Conservation (phyloP, 2,888 invertebrate genomes). For the Synanthedon myopaeformis region DNA sequence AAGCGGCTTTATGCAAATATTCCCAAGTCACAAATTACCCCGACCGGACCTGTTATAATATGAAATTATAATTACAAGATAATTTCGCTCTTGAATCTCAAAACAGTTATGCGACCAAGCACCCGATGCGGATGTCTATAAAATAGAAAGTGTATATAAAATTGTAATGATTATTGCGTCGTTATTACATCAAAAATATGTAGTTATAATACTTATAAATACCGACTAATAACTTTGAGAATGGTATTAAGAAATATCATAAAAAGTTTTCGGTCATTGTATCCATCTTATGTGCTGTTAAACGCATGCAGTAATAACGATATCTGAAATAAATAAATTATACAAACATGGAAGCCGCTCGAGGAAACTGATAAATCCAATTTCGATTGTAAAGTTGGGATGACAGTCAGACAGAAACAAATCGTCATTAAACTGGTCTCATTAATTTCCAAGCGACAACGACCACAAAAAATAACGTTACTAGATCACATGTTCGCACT, state of each 20-base stretch:
- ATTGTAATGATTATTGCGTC: slow-evolving; percentile 31
- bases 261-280: slow-evolving; percentile 35
- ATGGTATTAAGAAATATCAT: slow-evolving; percentile 63
- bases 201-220: slow-evolving; percentile 3
- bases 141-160: slow-evolving; percentile 51
- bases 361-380: slow-evolving; percentile 59
- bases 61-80: slow-evolving; percentile 67
- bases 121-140: slow-evolving; percentile 42
- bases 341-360: slow-evolving; percentile 37
- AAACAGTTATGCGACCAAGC: slow-evolving; percentile 55
- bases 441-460: slow-evolving; percentile 62
- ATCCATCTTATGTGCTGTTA: slow-evolving; percentile 21
- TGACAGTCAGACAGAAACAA: slow-evolving; percentile 48
- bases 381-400: slow-evolving; percentile 38
- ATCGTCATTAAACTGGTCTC: slow-evolving; percentile 58
- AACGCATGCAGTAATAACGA: slow-evolving; percentile 15
- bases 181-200: slow-evolving; percentile 12
- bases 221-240: slow-evolving; percentile 37
- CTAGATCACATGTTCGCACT: slow-evolving; percentile 67
- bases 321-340: slow-evolving; percentile 45
- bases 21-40: slow-evolving; percentile 54
- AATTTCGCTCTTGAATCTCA: slow-evolving; percentile 58
- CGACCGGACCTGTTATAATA: slow-evolving; percentile 50
- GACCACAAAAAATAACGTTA: slow-evolving; percentile 55
- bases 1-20: slow-evolving; percentile 54